phyloP scores from a whole-genome alignment of 2,888 invertebrate genomes.

The Petrolisthes manimaculis region DNA sequence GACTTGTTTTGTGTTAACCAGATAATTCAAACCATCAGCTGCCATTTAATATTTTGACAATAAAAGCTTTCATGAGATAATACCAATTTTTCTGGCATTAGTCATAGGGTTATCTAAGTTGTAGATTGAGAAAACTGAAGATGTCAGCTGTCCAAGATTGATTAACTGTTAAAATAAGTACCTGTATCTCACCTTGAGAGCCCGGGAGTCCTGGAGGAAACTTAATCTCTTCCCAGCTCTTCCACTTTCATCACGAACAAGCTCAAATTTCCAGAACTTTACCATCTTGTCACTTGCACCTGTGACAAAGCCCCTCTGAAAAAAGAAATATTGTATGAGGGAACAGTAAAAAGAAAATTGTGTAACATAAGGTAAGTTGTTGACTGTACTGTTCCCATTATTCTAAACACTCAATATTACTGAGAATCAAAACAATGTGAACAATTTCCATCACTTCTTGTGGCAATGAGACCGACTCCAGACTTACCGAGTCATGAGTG shows the following conservation, averaged over 20 bases:
- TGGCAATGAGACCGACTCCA: not conserved
- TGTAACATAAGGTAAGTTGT: not conserved
- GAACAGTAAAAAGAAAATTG: constrained; percentile 19
- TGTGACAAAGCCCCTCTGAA: constrained; percentile 82
- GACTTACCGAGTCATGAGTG: constrained; percentile 81
- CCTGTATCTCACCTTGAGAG: constrained; percentile 51
- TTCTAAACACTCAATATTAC: too few relatives aligned
- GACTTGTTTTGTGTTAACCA: too few relatives aligned
- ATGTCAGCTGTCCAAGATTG: too few relatives aligned
- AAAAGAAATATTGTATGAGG: constrained; percentile 66
- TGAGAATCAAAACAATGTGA: too few relatives aligned
- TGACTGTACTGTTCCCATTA: not conserved
- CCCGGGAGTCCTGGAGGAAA: constrained; percentile 55
- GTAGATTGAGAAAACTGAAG: too few relatives aligned
- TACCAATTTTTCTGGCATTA: not conserved
- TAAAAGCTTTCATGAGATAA: not conserved
- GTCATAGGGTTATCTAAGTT: too few relatives aligned
- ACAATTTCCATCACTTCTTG: not conserved
- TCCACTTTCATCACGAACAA: constrained; percentile 77
- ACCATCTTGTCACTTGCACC: constrained; percentile 77
- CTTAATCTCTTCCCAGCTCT: constrained; percentile 74
- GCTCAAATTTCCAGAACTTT: constrained; percentile 94
- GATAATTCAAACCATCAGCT: constrained; percentile 72
- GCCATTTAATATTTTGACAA: constrained; percentile 85
- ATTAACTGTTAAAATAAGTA: too few relatives aligned